Evolutionary conservation across 1,140 invertebrate species (phyloP).

Genomic region (Caenorhabditis remanei): DNA sequence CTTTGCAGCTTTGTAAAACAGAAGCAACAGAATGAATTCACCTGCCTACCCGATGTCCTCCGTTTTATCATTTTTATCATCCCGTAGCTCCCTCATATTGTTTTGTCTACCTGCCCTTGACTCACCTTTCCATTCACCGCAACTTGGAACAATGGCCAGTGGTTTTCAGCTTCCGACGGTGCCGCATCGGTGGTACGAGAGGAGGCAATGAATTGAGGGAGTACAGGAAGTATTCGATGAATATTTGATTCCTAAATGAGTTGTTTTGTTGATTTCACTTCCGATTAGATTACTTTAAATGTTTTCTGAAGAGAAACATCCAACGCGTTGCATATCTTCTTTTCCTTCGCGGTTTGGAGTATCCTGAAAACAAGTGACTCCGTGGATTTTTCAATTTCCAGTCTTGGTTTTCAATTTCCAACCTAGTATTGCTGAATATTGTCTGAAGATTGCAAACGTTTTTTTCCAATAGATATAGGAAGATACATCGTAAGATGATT

Average conservation of each 20-base stretch:
- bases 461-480: background rate
- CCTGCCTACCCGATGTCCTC: background rate
- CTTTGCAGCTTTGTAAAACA: too few species aligned
- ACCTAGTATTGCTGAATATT: constrained; percentile 36
- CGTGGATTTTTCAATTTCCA: background rate
- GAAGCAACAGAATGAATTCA: too few species aligned
- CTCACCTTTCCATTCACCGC: constrained; percentile 47
- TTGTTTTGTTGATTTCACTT: background rate
- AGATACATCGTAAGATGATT: background rate
- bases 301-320: constrained; percentile 12
- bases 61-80: background rate
- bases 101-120: background rate
- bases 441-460: constrained; percentile 34
- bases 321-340: constrained; percentile 17
- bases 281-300: constrained; percentile 1
- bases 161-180: constrained; percentile 3
- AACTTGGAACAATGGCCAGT: constrained; percentile 39
- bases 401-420: background rate
- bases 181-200: background rate
- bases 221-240: constrained; percentile 7
- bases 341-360: constrained; percentile 20
- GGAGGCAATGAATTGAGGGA: constrained; percentile 11
- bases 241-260: constrained; percentile 39
- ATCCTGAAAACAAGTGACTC: background rate
- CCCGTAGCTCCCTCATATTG: background rate